These are phyloP conservation scores for Campoletis raptor DNA, from an alignment of 2,888 invertebrate species.

Conservation along the genomic window DNA sequence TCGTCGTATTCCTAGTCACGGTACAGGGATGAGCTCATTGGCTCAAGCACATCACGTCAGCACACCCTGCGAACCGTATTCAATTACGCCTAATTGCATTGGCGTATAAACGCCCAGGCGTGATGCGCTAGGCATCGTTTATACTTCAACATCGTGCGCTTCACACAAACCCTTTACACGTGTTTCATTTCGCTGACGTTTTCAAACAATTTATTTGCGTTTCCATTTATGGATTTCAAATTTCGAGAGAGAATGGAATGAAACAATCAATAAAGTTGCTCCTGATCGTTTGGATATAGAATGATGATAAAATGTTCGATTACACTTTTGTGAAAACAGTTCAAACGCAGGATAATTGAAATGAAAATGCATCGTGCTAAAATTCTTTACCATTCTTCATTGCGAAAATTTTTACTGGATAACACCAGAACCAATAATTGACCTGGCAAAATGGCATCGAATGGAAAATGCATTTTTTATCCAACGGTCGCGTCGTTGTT, in stretches of 20 bases:
- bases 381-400: neutral
- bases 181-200: neutral
- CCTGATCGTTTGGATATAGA: neutral
- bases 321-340: neutral
- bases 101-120: constrained; percentile 70
- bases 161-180: constrained; percentile 3
- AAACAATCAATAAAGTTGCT: neutral
- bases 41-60: constrained; percentile 54
- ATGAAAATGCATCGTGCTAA: neutral
- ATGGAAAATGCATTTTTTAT: constrained; percentile 1
- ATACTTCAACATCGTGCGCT: constrained; percentile 1
- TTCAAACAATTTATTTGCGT: neutral
- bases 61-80: constrained; percentile 74
- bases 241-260: neutral
- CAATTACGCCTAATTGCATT: constrained; percentile 78
- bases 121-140: constrained; percentile 27
- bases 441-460: neutral
- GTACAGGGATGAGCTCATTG: constrained; percentile 49
- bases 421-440: neutral
- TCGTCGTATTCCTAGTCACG: neutral
- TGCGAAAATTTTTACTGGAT: neutral
- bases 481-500: neutral
- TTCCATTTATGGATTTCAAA: neutral
- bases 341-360: neutral
- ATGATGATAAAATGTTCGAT: neutral